Base-by-base conservation (phyloP, 1,140 invertebrate species). In the Brevipalpus yothersi region DNA sequence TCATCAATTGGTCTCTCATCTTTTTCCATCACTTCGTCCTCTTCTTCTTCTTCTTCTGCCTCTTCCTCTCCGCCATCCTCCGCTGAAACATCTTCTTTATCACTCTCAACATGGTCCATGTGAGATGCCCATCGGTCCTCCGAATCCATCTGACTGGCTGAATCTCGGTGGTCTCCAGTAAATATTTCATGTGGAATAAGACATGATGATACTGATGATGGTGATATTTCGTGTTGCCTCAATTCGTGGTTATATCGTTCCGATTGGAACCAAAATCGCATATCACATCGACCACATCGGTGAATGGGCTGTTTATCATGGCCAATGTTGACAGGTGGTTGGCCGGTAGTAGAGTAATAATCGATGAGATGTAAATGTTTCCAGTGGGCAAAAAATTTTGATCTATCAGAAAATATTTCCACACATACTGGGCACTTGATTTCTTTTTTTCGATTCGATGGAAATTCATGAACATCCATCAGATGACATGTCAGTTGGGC, bases 11-110 rank as follows among this genome's bases (percentile, higher is more conserved):
- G 11, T 15, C 13, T 43, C 11, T 58, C 13, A 19, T 58, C 56
- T n/a, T 56, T 7, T 41, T 56, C 54, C 15, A n/a, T 23, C 70
- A 59, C 54, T 41, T 17, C 54, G 2, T n/a, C 15, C 8, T 56
- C 54, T 41, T 56, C 54, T 7, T 56, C 54, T 56, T 56, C 54
- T 31, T 31, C 31, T 31, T 2, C 2, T 31, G 31, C 31, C 5
- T 2, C 12, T 58, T 3, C 19, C 4, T 2, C 19, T 15, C 23
- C 21, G 8, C 7, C 39, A 15, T 55, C 21, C 13, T 55, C 21
- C 21, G 21, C 21, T 55, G 31, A 31, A 31, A 15, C 21, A 40
- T 8, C 21, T 55, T 55, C 21, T 31, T 31, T 17, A 19, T 58
- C 56, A 58, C 43, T 15, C 12, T 58, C 12, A 12, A 11, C 21